Base-by-base conservation (phyloP, 1,140 invertebrate species). In the Brachionus calyciflorus region DNA sequence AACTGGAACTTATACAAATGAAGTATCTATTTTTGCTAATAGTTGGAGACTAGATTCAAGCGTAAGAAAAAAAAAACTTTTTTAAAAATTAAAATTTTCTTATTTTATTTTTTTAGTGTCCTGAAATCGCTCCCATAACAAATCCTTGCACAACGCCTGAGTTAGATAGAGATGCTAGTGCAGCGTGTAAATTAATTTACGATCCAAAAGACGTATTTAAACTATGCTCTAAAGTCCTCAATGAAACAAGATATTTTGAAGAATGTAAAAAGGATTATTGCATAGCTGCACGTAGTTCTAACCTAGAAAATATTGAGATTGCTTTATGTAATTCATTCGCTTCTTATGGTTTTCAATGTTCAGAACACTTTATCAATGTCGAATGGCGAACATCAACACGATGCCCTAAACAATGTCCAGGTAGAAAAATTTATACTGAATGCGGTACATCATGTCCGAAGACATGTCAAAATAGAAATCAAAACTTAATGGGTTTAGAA, bases 181-280 rank as follows among this genome's bases (percentile, higher is more conserved):
- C 26, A 10, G 51, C 73, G 19, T 76, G 73, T 24, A 19, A 26
- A 46, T 10, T 49, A 17, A 55, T 76, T 57, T 2, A 10, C 19
- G 33, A 48, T 9, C 60, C 60, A 9, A 65, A 65, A 9, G 69
- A 73, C 28, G 44, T 3, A 14, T 73, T 73, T 51, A 24, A 37
- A n/a, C 26, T 55, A 19, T 73, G 69, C 21, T 5, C 19, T 26
- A 49, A 73, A 53, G 26, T 73, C 7, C 2, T 86, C n/a, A 81
- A 85, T 3, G 81, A 83, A 77, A 81, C 82, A 0, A 78, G 78
- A 26, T 69, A 79, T 19, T 87, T 84, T 14, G 86, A 89, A 80
- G 88, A 90, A 2, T 93, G 92, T 80, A 86, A 88, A 77, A 90
- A 88, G 84, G 91, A 93, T 81, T 92, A 90, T 81, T 93, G 91